phyloP scores from a whole-genome alignment of 64 coral and sea anemone genomes.

The Pocillopora verrucosa region DNA sequence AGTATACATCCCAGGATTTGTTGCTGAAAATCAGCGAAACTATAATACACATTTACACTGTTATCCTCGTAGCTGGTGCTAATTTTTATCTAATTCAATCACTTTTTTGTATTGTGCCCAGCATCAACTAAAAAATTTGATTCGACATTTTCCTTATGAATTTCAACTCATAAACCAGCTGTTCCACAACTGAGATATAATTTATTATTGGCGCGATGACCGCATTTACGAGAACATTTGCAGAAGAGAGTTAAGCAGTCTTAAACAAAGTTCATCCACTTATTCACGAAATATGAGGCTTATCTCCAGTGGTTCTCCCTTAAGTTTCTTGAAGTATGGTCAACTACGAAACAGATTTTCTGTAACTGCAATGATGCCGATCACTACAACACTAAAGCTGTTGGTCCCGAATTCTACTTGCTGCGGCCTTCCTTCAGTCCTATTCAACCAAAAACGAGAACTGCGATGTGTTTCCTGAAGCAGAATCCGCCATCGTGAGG shows the following conservation, averaged over 20 bases:
- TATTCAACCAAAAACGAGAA: conserved; percentile 57
- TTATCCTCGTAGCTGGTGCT: too few species aligned
- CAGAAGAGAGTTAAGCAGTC: too few species aligned
- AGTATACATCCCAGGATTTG: background rate
- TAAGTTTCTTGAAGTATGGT: too few species aligned
- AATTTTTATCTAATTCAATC: too few species aligned
- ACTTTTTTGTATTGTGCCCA: background rate
- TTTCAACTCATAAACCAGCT: too few species aligned
- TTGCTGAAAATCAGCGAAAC: background rate
- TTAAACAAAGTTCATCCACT: too few species aligned
- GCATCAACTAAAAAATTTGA: background rate
- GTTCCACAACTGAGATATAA: too few species aligned
- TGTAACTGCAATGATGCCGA: background rate
- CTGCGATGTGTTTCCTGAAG: conserved; percentile 71
- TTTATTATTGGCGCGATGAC: too few species aligned
- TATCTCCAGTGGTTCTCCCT: too few species aligned
- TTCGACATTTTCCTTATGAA: background rate
- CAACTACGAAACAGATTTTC: background rate
- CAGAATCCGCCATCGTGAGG: conserved; percentile 18
- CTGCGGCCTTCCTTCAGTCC: background rate
- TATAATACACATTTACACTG: background rate
- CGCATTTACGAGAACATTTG: too few species aligned
- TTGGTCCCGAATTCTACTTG: background rate
- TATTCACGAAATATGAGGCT: too few species aligned
- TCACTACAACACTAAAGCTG: background rate